A percentile compares a stretch with the other conserved stretches of the same genome.
phyloP scores from a whole-genome alignment of 2,888 invertebrate genomes.

The Drosophila paranaensis region DNA sequence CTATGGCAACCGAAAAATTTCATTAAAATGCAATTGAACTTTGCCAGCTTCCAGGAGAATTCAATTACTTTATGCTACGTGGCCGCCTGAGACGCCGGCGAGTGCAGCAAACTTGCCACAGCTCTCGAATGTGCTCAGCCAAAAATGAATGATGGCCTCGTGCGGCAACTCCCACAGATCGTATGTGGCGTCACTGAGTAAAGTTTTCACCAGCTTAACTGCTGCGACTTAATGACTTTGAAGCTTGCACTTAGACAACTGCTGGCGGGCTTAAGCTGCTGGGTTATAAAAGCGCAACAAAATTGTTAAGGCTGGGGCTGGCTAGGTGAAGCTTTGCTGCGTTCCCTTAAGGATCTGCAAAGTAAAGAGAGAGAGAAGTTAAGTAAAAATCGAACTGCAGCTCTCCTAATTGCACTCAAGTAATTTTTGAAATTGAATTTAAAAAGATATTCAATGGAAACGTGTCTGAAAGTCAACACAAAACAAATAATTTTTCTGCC shows the following conservation, averaged over 20 bases:
- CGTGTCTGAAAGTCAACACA: slow-evolving; percentile 4
- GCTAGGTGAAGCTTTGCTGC: neutral
- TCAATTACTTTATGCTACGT: slow-evolving; percentile 55
- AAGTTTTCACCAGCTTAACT: slow-evolving; percentile 26
- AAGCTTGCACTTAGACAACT: slow-evolving; percentile 25
- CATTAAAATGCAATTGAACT: slow-evolving; percentile 69
- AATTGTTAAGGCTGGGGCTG: neutral
- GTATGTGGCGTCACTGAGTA: slow-evolving; percentile 10
- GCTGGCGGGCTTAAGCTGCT: neutral
- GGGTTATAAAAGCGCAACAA: slow-evolving; percentile 10
- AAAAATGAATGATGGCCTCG: slow-evolving; percentile 25
- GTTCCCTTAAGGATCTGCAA: neutral
- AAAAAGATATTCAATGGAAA: slow-evolving; percentile 3
- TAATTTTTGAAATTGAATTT: slow-evolving; percentile 1
- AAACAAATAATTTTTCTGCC: slow-evolving; percentile 10
- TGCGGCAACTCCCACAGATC: slow-evolving; percentile 14
- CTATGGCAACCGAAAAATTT: slow-evolving; percentile 43
- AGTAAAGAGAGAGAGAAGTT: neutral
- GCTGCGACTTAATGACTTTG: slow-evolving; percentile 56
- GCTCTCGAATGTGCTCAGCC: slow-evolving; percentile 1
- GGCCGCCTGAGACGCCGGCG: slow-evolving; percentile 22
- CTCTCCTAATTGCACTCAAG: neutral
- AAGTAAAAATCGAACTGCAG: slow-evolving; percentile 5
- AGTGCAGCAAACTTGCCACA: slow-evolving; percentile 35
- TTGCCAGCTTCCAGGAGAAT: slow-evolving; percentile 50